Base-by-base conservation (phyloP, 2,888 invertebrate genomes). In the Bombylius discolor region DNA sequence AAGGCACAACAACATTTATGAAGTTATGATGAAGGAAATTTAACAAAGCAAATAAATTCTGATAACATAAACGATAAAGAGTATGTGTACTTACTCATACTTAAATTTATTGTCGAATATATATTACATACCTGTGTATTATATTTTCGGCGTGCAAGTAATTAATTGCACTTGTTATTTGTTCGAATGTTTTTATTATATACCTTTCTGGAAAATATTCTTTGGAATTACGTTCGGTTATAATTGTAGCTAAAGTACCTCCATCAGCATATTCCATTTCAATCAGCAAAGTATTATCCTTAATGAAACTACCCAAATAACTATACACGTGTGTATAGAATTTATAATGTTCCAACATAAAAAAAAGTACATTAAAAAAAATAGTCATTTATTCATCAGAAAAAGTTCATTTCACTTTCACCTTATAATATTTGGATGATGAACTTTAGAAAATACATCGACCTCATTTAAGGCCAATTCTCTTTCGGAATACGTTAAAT, bases 251-350 rank as follows among this genome's bases (percentile, higher is more conserved):
- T 58, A 87, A 68, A 5, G 84, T 87, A 11, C 86, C 87, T 23
- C 83, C 84, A 68, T 87, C 84, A 5, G 86, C 87, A 68, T 85
- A 88, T 67, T 87, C 87, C 85, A 87, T 87, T 70, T 87, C 84
- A 59, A 87, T 87, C 68, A 84, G 79, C 33, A 87, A 70, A 5
- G 80, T 77, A 11, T 84, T 84, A 62, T 85, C 83, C 64, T 80
- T 80, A 65, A 85, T 83, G 67, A 85, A 86, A 65, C 84, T 86
- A 61, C 87, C 85, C 64, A 81, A 78, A 67, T 87, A 87, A 63
- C 82, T 79, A 51, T 23, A 23, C 23, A 23, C 23, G 23, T 23
- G 23, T 23, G 23, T 23, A 23, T 23, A 23, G 23, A 23, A 23
- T 23, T 23, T 23, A 23, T 23, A 23, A 23, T 23, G 1, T 23